These are phyloP conservation scores for Drosophila limbata DNA, from an alignment of 2,888 invertebrate genomes.

Conservation along the genomic window DNA sequence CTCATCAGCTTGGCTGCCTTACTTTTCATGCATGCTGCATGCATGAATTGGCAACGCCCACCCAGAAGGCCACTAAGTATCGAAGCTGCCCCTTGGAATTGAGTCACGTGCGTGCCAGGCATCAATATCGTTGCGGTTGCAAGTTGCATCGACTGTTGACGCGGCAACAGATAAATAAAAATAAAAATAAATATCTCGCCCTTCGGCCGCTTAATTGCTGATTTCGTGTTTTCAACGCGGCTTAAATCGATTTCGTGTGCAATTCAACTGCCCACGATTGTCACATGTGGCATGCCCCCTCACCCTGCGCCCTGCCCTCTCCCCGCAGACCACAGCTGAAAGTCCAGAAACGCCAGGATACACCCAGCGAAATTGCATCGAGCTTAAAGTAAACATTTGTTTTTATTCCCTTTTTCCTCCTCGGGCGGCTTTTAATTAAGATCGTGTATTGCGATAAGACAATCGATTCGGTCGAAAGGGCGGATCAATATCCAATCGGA, in stretches of 20 bases:
- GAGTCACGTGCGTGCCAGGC: slow-evolving; percentile 67
- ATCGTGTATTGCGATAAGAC: slow-evolving; percentile 67
- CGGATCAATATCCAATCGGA: slow-evolving; percentile 36
- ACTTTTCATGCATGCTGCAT: slow-evolving; percentile 39
- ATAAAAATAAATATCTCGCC: slow-evolving; percentile 47
- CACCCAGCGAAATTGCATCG: slow-evolving; percentile 49
- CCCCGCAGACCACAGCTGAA: too few species aligned
- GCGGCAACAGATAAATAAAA: slow-evolving; percentile 34
- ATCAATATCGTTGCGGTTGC: slow-evolving; percentile 52
- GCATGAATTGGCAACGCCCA: slow-evolving; percentile 44
- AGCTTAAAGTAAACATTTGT: slow-evolving; percentile 76
- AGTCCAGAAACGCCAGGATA: neutral
- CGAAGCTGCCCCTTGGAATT: slow-evolving; percentile 14
- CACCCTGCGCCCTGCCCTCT: neutral
- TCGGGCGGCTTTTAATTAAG: slow-evolving; percentile 72
- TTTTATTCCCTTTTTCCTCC: slow-evolving; percentile 42
- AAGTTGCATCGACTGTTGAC: slow-evolving; percentile 30
- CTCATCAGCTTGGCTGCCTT: slow-evolving; percentile 23
- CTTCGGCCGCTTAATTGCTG: slow-evolving; percentile 71
- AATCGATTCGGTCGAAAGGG: slow-evolving; percentile 38
- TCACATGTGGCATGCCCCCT: slow-evolving; percentile 52
- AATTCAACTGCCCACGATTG: slow-evolving; percentile 67
- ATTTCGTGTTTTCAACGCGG: slow-evolving; percentile 70
- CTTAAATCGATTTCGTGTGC: slow-evolving; percentile 71
- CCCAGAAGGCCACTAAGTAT: slow-evolving; percentile 23